These are phyloP conservation scores for Zelleria hepariella DNA, from an alignment of 2,888 invertebrate genomes.

Conservation along the genomic window DNA sequence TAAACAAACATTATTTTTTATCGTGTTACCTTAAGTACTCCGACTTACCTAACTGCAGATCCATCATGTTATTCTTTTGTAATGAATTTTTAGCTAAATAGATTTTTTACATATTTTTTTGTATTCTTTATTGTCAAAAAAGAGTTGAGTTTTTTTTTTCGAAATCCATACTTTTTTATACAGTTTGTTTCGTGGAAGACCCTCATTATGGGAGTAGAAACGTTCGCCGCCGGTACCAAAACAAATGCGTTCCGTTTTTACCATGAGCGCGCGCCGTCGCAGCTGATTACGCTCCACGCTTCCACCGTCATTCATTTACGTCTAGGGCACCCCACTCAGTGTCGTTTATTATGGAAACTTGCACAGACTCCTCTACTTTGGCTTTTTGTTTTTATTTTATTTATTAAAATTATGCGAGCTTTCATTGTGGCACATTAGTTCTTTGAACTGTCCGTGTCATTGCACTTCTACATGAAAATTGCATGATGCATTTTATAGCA, in stretches of 20 bases:
- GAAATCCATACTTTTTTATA: no score
- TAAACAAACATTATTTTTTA: no score
- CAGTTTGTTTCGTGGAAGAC: no score
- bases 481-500: not conserved
- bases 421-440: conserved; percentile 31
- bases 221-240: conserved; percentile 33
- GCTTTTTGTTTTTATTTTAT: conserved; percentile 44
- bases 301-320: conserved; percentile 64
- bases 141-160: no score
- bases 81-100: no score
- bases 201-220: no score
- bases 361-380: conserved; percentile 21
- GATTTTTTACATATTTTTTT: no score
- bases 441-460: not conserved
- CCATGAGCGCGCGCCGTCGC: conserved; percentile 46
- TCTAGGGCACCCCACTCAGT: conserved; percentile 61
- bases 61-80: no score
- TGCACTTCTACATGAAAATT: not conserved
- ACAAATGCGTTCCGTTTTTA: conserved; percentile 48
- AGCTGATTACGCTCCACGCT: conserved; percentile 56
- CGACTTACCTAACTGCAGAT: no score
- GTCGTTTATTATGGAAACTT: conserved; percentile 65
- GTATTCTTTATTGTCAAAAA: no score
- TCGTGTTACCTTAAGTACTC: no score
- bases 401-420: conserved; percentile 51